Conservation (phyloP, 1,140 invertebrate species). For the Drosophila kikkawai region DNA sequence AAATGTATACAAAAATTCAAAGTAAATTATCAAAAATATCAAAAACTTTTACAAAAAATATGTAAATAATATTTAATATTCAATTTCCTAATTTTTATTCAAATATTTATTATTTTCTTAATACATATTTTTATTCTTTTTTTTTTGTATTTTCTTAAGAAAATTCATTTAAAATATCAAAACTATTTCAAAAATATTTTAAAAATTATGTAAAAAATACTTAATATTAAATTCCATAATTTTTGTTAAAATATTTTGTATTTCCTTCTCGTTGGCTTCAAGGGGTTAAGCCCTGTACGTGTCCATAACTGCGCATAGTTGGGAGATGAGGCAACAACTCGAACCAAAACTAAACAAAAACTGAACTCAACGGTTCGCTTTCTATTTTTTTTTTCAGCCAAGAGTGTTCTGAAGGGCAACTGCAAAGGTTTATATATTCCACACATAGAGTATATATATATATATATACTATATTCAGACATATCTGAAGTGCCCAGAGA, state of each 20-base stretch:
- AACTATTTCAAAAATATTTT: neutral
- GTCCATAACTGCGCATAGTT: conserved; percentile 68
- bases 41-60: neutral
- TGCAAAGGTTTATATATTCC: conserved; percentile 10
- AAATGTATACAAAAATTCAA: no score
- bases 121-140: no score
- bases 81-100: no score
- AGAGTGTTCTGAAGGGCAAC: conserved; percentile 5
- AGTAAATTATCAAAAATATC: neutral
- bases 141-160: no score
- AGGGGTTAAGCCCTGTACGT: conserved; percentile 44
- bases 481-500: neutral
- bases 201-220: no score
- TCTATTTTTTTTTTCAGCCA: conserved; percentile 8
- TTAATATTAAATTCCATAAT: no score
- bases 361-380: conserved; percentile 37
- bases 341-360: conserved; percentile 23
- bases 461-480: no score
- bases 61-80: no score
- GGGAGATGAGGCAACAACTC: conserved; percentile 26
- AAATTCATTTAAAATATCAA: no score
- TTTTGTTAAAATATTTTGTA: neutral
- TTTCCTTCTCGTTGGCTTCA: neutral
- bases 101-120: no score
- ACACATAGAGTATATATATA: neutral